A percentile compares a stretch with the other conserved stretches of the same genome.
Evolutionary conservation across 2,797 vertebrate species (phyloP).

Genomic region (Acomys russatus): DNA sequence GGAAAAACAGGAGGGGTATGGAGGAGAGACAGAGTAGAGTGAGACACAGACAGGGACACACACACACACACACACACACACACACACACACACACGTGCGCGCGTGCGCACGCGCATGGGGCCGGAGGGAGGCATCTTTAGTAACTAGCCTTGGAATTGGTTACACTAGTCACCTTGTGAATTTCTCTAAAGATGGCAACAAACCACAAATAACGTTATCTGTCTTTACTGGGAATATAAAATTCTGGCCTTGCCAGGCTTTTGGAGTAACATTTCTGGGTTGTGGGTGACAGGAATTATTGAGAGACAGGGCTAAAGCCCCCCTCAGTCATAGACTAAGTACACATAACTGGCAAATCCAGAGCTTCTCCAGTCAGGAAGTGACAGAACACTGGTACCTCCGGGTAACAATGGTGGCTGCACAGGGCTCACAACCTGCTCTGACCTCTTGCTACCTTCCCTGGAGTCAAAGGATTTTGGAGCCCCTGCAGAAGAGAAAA

Average conservation of each 20-base stretch:
- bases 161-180: slow-evolving; percentile 17
- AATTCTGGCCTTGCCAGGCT: not conserved
- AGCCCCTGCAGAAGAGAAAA: slow-evolving; percentile 77
- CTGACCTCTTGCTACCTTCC: not conserved
- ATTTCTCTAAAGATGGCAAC: slow-evolving; percentile 23
- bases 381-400: not conserved
- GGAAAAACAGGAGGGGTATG: not conserved
- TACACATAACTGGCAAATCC: not conserved
- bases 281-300: not conserved
- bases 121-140: not conserved
- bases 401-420: not conserved
- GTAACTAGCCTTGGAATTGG: not conserved
- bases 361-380: not conserved
- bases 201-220: not conserved
- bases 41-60: not conserved
- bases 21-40: not conserved
- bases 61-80: not conserved
- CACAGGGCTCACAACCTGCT: not conserved
- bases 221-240: not conserved
- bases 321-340: accelerated
- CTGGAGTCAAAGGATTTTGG: slow-evolving; percentile 64
- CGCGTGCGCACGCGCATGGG: too few species aligned
- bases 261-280: not conserved
- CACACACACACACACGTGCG: too few species aligned
- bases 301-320: not conserved